Conservation (phyloP, 2,888 invertebrate genomes). For the Chymomyza amoena region DNA sequence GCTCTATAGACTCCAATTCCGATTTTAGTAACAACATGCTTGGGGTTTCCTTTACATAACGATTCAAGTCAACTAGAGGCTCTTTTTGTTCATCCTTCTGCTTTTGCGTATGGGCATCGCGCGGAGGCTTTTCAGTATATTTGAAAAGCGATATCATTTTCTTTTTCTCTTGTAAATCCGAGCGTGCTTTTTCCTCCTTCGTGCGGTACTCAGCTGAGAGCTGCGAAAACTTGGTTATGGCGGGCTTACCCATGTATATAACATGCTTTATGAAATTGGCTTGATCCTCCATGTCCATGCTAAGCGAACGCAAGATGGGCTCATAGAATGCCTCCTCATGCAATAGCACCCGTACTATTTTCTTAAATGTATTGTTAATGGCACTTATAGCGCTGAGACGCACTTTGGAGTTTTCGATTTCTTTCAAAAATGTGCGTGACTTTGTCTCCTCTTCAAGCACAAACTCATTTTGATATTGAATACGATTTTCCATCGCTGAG, state of each 20-base stretch:
- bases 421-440: constrained; percentile 66
- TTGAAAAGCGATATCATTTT: constrained; percentile 52
- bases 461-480: constrained; percentile 74
- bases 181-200: constrained; percentile 69
- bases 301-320: constrained; percentile 75
- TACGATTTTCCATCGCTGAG: constrained; percentile 70
- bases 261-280: constrained; percentile 75
- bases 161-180: constrained; percentile 63
- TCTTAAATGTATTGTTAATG: constrained; percentile 74
- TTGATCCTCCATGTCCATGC: constrained; percentile 76
- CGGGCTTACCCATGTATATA: constrained; percentile 75
- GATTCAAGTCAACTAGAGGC: constrained; percentile 49
- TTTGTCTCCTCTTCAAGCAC: constrained; percentile 71
- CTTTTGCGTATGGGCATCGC: constrained; percentile 3
- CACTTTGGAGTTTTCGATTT: constrained; percentile 75
- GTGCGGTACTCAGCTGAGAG: constrained; percentile 67
- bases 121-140: too few relatives aligned
- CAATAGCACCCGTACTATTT: constrained; percentile 71
- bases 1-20: constrained; percentile 72
- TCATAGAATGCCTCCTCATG: constrained; percentile 77
- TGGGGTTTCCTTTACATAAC: constrained; percentile 76
- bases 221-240: constrained; percentile 67
- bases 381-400: constrained; percentile 75
- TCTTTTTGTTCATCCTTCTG: constrained; percentile 10
- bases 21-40: constrained; percentile 74